phyloP scores from a whole-genome alignment of 2,888 invertebrate species.

The Neoascia interrupta region DNA sequence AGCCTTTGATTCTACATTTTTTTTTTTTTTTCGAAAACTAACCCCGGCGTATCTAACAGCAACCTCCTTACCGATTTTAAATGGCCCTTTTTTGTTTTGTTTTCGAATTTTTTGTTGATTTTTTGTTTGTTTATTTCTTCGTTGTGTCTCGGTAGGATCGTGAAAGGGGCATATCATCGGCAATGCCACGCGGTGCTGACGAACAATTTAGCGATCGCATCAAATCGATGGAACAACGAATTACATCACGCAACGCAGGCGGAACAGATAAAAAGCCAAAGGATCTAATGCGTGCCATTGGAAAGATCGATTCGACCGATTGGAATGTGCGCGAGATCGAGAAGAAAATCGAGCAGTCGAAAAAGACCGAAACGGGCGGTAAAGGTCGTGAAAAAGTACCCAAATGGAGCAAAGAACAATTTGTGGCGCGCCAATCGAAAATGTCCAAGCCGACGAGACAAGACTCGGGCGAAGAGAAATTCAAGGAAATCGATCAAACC shows the following conservation, averaged over 20 bases:
- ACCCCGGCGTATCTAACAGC: conserved; percentile 43
- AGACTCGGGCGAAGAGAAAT: conserved; percentile 83
- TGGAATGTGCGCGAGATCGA: conserved; percentile 96
- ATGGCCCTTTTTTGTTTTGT: conserved; percentile 40
- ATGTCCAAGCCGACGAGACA: conserved; percentile 85
- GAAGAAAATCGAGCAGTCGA: conserved; percentile 87
- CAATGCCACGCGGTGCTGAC: conserved; percentile 76
- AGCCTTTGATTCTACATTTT: conserved; percentile 18
- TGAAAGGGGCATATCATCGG: conserved; percentile 79
- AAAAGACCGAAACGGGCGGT: conserved; percentile 78
- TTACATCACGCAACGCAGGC: conserved; percentile 82
- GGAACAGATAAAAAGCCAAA: conserved; percentile 88
- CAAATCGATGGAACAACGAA: conserved; percentile 89
- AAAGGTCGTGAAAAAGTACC: conserved; percentile 88
- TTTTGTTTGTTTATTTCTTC: conserved; percentile 11
- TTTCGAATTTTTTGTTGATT: conserved; percentile 42
- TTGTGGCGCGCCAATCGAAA: conserved; percentile 84
- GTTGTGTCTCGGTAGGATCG: conserved; percentile 75
- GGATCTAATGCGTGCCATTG: conserved; percentile 91
- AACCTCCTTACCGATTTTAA: conserved; percentile 36
- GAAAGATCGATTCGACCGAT: conserved; percentile 92
- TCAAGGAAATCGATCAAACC: conserved; percentile 86
- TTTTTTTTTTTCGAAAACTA: conserved; percentile 41
- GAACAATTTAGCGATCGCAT: conserved; percentile 81
- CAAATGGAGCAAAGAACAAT: conserved; percentile 93